Evolutionary conservation across 2,888 invertebrate genomes (phyloP).

Genomic region (Parnassius glacialis): DNA sequence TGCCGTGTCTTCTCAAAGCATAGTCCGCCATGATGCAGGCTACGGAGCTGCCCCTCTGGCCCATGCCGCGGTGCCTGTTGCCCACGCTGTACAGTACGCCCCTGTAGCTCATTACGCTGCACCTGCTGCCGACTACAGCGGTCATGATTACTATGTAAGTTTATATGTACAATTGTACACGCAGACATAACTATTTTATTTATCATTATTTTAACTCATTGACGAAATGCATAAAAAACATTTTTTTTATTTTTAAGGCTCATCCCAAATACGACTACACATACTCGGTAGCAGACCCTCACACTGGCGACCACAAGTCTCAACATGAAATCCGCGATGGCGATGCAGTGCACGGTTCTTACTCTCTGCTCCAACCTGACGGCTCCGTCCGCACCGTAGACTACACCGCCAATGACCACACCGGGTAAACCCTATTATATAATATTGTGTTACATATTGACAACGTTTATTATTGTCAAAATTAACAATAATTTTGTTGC

Average conservation of each 20-base stretch:
- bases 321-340: constrained; percentile 66
- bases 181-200: background rate
- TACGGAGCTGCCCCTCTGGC: constrained; percentile 42
- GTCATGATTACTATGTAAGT: constrained; percentile 42
- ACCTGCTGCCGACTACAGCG: constrained; percentile 37
- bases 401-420: constrained; percentile 57
- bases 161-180: background rate
- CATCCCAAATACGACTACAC: constrained; percentile 57
- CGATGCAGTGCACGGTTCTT: constrained; percentile 76
- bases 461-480: background rate
- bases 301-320: constrained; percentile 73
- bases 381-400: constrained; percentile 68
- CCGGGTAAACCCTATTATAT: constrained; percentile 49
- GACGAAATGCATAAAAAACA: background rate
- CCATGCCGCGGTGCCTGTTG: constrained; percentile 32
- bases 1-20: constrained; percentile 34
- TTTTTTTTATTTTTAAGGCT: constrained; percentile 28
- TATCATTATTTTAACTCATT: background rate
- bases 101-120: constrained; percentile 38
- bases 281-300: constrained; percentile 69
- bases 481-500: constrained; percentile 31
- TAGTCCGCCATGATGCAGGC: constrained; percentile 35
- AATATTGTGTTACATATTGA: background rate
- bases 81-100: constrained; percentile 30
- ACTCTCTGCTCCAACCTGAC: constrained; percentile 72